Percentiles rank a stretch among this genome's conserved stretches.
These are phyloP conservation scores for Macaria liturata DNA, from an alignment of 2,888 invertebrate genomes.

Conservation along the genomic window DNA sequence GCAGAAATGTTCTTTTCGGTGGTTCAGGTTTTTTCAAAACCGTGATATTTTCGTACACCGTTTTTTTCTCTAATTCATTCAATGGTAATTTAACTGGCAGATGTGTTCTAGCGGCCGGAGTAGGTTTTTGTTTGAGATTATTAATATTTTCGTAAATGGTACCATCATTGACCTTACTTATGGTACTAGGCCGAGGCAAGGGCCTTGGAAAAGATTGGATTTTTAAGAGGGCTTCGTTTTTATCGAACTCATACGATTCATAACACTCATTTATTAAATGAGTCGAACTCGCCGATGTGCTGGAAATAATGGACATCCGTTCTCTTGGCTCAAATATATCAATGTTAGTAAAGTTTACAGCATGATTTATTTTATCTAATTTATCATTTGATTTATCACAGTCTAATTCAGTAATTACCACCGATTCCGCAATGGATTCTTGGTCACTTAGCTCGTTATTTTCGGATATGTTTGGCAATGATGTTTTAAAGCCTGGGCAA, in stretches of 20 bases:
- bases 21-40: conserved; percentile 57
- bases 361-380: conserved; percentile 46
- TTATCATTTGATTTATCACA: conserved; percentile 43
- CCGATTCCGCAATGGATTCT: conserved; percentile 58
- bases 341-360: conserved; percentile 56
- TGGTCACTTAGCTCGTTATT: conserved; percentile 69
- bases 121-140: conserved; percentile 46
- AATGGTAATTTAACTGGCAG: conserved; percentile 53
- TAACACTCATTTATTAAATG: conserved; percentile 72
- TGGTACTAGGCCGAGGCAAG: conserved; percentile 56
- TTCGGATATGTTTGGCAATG: conserved; percentile 76
- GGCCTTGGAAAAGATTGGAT: conserved; percentile 54
- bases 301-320: conserved; percentile 53
- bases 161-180: conserved; percentile 39
- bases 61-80: conserved; percentile 48
- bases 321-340: conserved; percentile 68
- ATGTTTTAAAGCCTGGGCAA: conserved; percentile 77
- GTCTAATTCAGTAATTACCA: conserved; percentile 50
- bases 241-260: conserved; percentile 66
- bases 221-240: conserved; percentile 34
- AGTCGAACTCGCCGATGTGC: conserved; percentile 55
- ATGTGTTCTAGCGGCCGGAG: conserved; percentile 66
- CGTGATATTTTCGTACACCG: conserved; percentile 68
- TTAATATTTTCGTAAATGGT: conserved; percentile 69
- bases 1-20: conserved; percentile 53